phyloP scores from a whole-genome alignment of 2,113 vertebrate species.

The Thunnus thynnus region DNA sequence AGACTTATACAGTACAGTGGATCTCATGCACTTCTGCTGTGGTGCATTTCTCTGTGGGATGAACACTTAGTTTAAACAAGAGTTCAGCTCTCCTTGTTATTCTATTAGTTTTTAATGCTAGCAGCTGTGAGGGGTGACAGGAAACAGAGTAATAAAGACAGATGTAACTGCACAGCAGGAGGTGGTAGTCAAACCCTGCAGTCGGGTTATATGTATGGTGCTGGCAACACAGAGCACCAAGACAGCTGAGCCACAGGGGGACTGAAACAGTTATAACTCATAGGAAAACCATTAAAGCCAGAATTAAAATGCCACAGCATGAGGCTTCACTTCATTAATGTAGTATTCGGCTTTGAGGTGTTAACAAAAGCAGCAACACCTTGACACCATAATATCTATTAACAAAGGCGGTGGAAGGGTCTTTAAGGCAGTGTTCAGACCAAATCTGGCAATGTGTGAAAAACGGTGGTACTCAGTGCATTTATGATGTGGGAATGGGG shows the following conservation, averaged over 20 bases:
- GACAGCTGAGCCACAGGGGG: constrained; percentile 56
- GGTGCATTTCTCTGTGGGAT: constrained; percentile 29
- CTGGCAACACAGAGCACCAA: constrained; percentile 41
- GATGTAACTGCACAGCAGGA: constrained; percentile 63
- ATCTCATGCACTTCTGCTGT: constrained; percentile 19
- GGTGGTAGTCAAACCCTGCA: constrained; percentile 43
- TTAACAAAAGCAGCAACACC: constrained; percentile 27
- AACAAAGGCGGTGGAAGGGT: neutral
- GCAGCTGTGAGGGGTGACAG: constrained; percentile 50
- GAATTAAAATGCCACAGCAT: constrained; percentile 50
- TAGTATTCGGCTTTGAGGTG: constrained; percentile 20
- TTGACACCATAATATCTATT: constrained; percentile 6
- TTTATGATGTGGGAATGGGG: too few species aligned
- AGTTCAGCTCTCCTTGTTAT: constrained; percentile 46
- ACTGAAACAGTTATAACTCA: constrained; percentile 47
- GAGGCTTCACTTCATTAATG: constrained; percentile 40
- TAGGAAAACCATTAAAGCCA: constrained; percentile 24
- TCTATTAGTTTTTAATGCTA: constrained; percentile 49
- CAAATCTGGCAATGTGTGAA: too few species aligned
- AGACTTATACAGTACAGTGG: constrained; percentile 27
- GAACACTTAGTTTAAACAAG: constrained; percentile 33
- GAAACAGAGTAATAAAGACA: constrained; percentile 64
- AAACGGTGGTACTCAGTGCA: too few species aligned
- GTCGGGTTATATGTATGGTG: constrained; percentile 30
- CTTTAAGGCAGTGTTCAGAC: neutral